Percentiles rank a stretch among this genome's conserved stretches.
phyloP scores from a whole-genome alignment of 2,888 invertebrate species.

The Drosophila formosana region DNA sequence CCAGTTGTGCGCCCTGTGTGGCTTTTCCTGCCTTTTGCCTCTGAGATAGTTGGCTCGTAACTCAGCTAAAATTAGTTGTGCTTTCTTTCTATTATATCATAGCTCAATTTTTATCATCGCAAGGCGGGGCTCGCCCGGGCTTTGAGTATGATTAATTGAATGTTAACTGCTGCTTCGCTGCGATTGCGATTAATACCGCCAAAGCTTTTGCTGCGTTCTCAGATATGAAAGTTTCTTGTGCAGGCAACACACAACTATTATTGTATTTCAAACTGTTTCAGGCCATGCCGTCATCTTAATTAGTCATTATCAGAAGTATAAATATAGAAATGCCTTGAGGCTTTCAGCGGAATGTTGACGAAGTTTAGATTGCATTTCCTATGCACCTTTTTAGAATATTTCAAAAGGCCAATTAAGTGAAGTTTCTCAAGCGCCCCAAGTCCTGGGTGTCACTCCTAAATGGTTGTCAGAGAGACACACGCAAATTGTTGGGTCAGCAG shows the following conservation, averaged over 20 bases:
- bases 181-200: constrained; percentile 7
- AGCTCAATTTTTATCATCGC: constrained; percentile 48
- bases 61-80: constrained; percentile 47
- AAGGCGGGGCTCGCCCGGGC: constrained; percentile 14
- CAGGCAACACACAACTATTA: neutral
- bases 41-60: constrained; percentile 25
- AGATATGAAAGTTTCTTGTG: constrained; percentile 38
- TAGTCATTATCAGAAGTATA: constrained; percentile 35
- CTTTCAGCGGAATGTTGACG: neutral
- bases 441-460: constrained; percentile 13
- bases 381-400: neutral
- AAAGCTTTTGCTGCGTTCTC: constrained; percentile 5
- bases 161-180: constrained; percentile 27
- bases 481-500: constrained; percentile 33
- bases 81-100: constrained; percentile 56
- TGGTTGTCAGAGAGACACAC: constrained; percentile 19
- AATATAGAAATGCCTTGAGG: neutral
- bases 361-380: neutral
- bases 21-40: constrained; percentile 35
- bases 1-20: constrained; percentile 44
- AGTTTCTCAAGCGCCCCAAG: constrained; percentile 1
- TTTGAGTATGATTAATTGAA: constrained; percentile 66
- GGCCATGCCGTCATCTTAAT: constrained; percentile 39
- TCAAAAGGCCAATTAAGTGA: neutral
- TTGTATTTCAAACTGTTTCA: constrained; percentile 20